Percentiles rank a stretch among this genome's conserved stretches.
Conservation (phyloP, 2,797 vertebrate species). For the Otolemur crassicaudatus region DNA sequence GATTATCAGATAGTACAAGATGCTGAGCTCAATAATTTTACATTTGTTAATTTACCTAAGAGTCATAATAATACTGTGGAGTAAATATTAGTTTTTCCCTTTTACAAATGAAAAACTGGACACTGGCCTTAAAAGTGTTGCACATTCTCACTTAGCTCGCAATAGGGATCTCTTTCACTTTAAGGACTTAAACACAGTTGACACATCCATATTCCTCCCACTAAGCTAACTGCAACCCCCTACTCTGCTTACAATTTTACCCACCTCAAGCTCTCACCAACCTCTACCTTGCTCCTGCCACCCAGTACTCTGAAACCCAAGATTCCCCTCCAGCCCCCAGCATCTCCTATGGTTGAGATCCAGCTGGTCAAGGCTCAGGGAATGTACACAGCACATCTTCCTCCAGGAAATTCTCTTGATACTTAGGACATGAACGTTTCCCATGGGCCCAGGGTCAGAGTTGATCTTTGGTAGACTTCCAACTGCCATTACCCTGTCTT, state of each 20-base stretch:
- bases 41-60: neutral
- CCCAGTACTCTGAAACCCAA: neutral
- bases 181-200: neutral
- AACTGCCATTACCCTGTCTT: neutral
- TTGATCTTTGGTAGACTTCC: neutral
- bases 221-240: neutral
- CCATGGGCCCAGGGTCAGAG: neutral
- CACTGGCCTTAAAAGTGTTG: neutral
- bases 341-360: neutral
- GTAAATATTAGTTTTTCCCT: neutral
- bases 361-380: no score
- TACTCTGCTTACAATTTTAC: neutral
- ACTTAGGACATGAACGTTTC: neutral
- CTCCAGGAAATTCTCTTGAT: neutral
- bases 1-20: neutral
- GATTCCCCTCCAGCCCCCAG: fast-evolving
- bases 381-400: neutral
- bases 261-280: neutral
- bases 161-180: neutral
- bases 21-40: neutral
- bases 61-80: neutral
- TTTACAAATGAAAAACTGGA: neutral
- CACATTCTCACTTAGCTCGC: neutral
- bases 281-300: neutral
- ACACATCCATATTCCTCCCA: neutral